Percentiles rank a stretch among this genome's conserved stretches.
phyloP scores from a whole-genome alignment of 2,888 invertebrate species.

The Pollenia griseotomentosa region DNA sequence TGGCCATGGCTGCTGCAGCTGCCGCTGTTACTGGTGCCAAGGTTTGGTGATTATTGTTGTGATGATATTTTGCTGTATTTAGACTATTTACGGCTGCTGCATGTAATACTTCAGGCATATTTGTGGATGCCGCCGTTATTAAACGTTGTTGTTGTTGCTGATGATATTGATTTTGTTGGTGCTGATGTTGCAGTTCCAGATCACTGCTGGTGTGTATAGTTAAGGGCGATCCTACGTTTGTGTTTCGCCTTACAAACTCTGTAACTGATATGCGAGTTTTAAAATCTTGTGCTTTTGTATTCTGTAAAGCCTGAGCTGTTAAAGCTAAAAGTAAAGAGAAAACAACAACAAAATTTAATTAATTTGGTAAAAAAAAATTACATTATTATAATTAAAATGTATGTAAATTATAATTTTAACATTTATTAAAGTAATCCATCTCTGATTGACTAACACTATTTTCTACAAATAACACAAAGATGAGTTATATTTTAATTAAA shows the following conservation, averaged over 20 bases:
- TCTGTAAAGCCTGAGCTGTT: constrained; percentile 15
- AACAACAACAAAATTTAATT: background rate
- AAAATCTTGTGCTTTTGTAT: constrained; percentile 65
- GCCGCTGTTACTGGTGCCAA: constrained; percentile 59
- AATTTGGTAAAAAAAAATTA: too few species aligned
- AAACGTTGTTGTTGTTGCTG: constrained; percentile 66
- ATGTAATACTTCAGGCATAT: constrained; percentile 80
- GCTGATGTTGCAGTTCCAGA: constrained; percentile 69
- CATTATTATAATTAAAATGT: too few species aligned
- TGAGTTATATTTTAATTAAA: too few species aligned
- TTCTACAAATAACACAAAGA: too few species aligned
- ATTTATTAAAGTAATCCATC: too few species aligned
- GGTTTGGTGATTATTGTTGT: constrained; percentile 63
- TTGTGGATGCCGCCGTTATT: constrained; percentile 65
- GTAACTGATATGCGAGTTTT: constrained; percentile 91
- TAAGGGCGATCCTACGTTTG: constrained; percentile 80
- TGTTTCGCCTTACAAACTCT: constrained; percentile 92
- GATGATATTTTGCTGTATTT: constrained; percentile 73
- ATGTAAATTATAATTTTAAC: too few species aligned
- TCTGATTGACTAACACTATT: too few species aligned
- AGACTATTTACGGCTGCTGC: constrained; percentile 77
- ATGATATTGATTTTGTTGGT: constrained; percentile 60
- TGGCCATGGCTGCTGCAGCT: constrained; percentile 66
- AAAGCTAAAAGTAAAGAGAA: constrained; percentile 40
- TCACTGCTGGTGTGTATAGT: constrained; percentile 56